Evolutionary conservation across 2,888 invertebrate species (phyloP).

Genomic region (Papilio gigon): DNA sequence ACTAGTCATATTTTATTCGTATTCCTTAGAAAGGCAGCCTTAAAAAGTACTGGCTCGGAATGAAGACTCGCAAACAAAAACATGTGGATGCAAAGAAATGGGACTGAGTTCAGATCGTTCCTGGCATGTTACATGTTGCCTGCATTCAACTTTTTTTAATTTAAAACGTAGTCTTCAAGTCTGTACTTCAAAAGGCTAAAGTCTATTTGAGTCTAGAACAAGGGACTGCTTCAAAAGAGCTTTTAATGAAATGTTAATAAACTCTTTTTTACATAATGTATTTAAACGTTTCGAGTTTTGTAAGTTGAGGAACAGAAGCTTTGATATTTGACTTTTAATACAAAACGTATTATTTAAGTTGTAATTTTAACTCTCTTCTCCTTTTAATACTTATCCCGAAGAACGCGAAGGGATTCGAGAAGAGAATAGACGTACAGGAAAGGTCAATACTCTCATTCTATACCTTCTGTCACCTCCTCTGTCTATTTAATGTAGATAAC

Average conservation of each 20-base stretch:
- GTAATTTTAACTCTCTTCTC: no score
- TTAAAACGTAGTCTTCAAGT: constrained; percentile 33
- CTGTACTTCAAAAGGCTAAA: constrained; percentile 33
- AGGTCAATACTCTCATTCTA: no score
- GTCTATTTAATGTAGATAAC: no score
- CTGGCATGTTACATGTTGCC: constrained; percentile 20
- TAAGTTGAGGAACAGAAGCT: background rate
- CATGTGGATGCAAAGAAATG: constrained; percentile 25
- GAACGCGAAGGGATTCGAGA: no score
- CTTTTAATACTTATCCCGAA: no score
- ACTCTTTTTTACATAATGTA: constrained; percentile 8
- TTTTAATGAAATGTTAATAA: constrained; percentile 33
- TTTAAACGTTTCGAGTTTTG: background rate
- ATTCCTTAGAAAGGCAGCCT: background rate
- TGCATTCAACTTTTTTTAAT: constrained; percentile 37
- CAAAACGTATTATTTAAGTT: no score
- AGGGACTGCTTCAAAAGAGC: constrained; percentile 27
- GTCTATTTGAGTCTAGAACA: constrained; percentile 33
- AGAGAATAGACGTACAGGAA: no score
- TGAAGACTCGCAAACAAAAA: constrained; percentile 17
- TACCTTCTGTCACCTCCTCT: no score
- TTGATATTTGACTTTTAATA: background rate
- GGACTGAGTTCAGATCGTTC: constrained; percentile 8
- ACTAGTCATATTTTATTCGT: constrained; percentile 6
- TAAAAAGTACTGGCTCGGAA: constrained; percentile 9